These are phyloP conservation scores for Planiliza haematocheilus DNA, from an alignment of 2,113 vertebrate genomes.

Conservation along the genomic window DNA sequence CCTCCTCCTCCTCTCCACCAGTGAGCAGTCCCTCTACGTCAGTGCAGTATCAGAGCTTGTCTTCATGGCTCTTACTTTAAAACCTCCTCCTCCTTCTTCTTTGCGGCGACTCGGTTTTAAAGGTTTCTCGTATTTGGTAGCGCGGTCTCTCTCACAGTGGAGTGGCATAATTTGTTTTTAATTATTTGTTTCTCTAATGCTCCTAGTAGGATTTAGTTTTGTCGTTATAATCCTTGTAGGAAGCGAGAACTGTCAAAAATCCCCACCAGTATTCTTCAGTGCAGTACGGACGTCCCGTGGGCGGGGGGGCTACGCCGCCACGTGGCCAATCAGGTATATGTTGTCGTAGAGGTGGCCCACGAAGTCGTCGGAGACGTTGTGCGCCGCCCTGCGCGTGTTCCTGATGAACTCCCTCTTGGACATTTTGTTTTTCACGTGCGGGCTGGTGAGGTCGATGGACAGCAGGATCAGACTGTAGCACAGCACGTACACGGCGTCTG, in stretches of 20 bases:
- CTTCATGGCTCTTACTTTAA: conserved; percentile 32
- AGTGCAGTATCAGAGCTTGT: conserved; percentile 59
- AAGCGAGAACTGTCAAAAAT: conserved; percentile 21
- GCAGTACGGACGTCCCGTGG: conserved; percentile 45
- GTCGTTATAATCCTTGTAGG: conserved; percentile 6
- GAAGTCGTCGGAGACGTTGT: conserved; percentile 98
- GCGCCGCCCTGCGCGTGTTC: conserved; percentile 95
- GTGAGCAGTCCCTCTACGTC: conserved; percentile 40
- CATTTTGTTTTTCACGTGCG: conserved; percentile 99
- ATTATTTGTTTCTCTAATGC: conserved; percentile 1
- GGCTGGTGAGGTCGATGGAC: conserved; percentile 97
- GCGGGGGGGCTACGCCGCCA: conserved; percentile 89
- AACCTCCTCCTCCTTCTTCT: conserved; percentile 3
- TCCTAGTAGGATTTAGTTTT: background rate
- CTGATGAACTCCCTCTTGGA: conserved; percentile 99
- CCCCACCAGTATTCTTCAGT: conserved; percentile 58
- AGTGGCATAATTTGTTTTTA: conserved; percentile 22
- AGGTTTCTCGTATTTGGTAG: conserved; percentile 36
- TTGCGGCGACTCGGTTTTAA: conserved; percentile 19
- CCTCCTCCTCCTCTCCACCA: conserved; percentile 14
- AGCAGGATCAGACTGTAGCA: conserved; percentile 99
- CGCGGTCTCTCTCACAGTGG: conserved; percentile 49
- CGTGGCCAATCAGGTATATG: conserved; percentile 98
- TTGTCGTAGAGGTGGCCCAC: conserved; percentile 99
- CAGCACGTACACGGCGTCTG: conserved; percentile 97